These are phyloP conservation scores for Coelinius sp. DNA, from an alignment of 2,888 invertebrate species.

Conservation along the genomic window DNA sequence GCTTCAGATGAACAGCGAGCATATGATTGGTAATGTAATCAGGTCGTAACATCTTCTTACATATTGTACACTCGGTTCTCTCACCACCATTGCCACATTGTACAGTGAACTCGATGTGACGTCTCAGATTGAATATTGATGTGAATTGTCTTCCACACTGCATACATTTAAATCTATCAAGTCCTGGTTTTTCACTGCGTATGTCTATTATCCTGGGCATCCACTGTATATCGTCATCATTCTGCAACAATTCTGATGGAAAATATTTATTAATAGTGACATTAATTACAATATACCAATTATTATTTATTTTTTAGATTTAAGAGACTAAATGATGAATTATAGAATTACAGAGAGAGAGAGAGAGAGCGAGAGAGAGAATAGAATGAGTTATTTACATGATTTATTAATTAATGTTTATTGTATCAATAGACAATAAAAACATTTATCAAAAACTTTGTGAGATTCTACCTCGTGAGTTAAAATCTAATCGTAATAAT, in stretches of 20 bases:
- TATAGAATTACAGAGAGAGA: not conserved
- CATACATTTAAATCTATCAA: conserved; percentile 5
- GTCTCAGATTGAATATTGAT: conserved; percentile 20
- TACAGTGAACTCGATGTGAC: conserved; percentile 10
- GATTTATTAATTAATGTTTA: too few species aligned
- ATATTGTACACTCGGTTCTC: conserved; percentile 21
- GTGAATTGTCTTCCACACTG: conserved; percentile 29
- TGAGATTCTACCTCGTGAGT: not conserved
- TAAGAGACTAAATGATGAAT: not conserved
- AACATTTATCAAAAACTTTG: not conserved
- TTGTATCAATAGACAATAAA: too few species aligned
- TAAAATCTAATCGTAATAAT: not conserved
- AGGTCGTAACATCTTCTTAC: conserved; percentile 14
- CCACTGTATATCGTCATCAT: conserved; percentile 2
- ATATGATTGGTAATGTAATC: conserved; percentile 12
- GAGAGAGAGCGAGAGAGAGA: not conserved
- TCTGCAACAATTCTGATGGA: not conserved
- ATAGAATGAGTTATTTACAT: not conserved
- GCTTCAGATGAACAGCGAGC: not conserved
- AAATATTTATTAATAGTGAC: not conserved
- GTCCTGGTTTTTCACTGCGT: not conserved
- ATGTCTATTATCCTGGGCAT: not conserved
- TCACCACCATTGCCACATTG: conserved; percentile 21
- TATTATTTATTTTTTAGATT: not conserved
- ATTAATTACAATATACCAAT: not conserved